Base-by-base conservation (phyloP, 30 jellyfish, hydroid and myxozoan species). In the Cassiopea andromeda region DNA sequence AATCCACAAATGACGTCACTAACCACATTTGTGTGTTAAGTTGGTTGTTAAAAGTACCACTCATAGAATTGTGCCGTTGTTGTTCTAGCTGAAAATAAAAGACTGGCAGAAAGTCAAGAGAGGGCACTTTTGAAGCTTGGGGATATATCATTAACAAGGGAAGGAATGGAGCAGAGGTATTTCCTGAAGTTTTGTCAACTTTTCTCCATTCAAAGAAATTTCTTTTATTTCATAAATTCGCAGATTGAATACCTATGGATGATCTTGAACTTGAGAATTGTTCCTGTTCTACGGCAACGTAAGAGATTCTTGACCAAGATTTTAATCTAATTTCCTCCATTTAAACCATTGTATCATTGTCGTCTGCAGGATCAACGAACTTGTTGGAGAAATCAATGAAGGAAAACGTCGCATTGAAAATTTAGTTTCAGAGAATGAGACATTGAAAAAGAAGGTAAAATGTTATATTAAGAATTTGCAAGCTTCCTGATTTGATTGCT, bases 91-190 rank as follows among this genome's bases (percentile, higher is more conserved):
- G 98, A 93, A 44, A 93, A 93, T 48, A 67, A 71, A 78, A 76
- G 60, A 67, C 94, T 93, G n/a, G 70, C 92, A 69, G 98, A 72
- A 3, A 64, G 92, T 48, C 87, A 93, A 46, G 97, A 82, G 59
- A 93, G 72, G 76, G 98, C 97, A 18, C 54, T 93, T 91, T 70
- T 71, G 89, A 93, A 89, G 89, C 68, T 93, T 57, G 94, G 95
- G 4, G 92, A 93, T 75, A 50, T 93, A 1, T 93, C 98, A 1
- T 44, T 87, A 2, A 49, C 89, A 17, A 73, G 94, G 10, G 73
- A 18, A 43, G 98, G 81, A 43, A 71, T 88, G 81, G 97, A 86
- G 73, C 77, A 82, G 60, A 87, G 92, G 98, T 93, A 68, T 46
- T 18, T 50, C 64, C 8, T 2, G 64, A 50, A 2, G 5, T 50